Evolutionary conservation across 2,888 invertebrate species (phyloP).

Genomic region (Bedellia somnulentella): DNA sequence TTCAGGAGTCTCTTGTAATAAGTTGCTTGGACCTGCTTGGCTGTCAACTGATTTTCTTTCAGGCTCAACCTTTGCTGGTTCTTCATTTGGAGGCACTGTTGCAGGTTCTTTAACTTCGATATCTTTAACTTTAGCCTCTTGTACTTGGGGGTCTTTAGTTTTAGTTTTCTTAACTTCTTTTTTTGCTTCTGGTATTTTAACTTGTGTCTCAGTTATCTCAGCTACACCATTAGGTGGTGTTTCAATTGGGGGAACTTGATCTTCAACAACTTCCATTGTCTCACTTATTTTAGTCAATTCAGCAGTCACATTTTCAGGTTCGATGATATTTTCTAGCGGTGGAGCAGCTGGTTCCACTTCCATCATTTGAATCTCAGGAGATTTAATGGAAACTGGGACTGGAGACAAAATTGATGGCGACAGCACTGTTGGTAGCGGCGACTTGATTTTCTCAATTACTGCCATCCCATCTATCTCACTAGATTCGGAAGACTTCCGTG

Average conservation of each 20-base stretch:
- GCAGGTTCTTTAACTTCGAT: too few species aligned
- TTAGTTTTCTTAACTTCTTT: too few species aligned
- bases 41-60: slow-evolving; percentile 14
- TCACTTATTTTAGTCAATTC: too few species aligned
- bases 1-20: slow-evolving; percentile 59
- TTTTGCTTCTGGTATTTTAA: not conserved
- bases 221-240: not conserved
- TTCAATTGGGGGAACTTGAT: not conserved
- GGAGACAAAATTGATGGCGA: slow-evolving; percentile 12
- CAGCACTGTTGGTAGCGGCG: slow-evolving; percentile 20
- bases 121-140: too few species aligned
- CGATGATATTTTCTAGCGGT: slow-evolving; percentile 23
- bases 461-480: slow-evolving; percentile 26
- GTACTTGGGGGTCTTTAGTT: too few species aligned
- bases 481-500: slow-evolving; percentile 36
- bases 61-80: not conserved
- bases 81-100: too few species aligned
- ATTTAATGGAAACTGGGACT: slow-evolving; percentile 16
- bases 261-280: not conserved
- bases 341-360: slow-evolving; percentile 34
- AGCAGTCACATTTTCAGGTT: not conserved
- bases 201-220: not conserved
- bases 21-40: slow-evolving; percentile 37
- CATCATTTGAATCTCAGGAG: slow-evolving; percentile 26
- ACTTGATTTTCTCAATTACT: slow-evolving; percentile 33